These are phyloP conservation scores for Cardinalis cardinalis DNA, from an alignment of 2,113 vertebrate species.

Conservation along the genomic window DNA sequence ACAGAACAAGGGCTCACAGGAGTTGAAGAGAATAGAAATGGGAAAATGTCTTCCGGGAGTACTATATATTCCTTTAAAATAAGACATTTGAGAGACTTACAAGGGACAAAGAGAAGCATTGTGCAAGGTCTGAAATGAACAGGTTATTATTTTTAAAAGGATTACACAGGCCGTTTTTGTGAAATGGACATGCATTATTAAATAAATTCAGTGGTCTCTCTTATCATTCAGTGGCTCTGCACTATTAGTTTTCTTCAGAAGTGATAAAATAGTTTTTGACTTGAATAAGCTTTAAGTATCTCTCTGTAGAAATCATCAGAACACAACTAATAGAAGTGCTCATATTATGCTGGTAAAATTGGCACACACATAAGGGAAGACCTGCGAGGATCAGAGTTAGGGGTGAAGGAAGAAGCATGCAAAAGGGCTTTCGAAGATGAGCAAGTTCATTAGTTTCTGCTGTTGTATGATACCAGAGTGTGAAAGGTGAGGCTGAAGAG, in stretches of 20 bases:
- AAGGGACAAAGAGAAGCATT: slow-evolving; percentile 79
- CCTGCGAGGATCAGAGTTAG: not conserved
- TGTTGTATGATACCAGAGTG: not conserved
- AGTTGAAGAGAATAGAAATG: slow-evolving; percentile 85
- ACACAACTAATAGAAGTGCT: slow-evolving; percentile 44
- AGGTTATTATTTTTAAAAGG: slow-evolving; percentile 76
- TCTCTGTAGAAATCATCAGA: slow-evolving; percentile 43
- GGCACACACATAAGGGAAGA: not conserved
- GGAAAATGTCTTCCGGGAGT: slow-evolving; percentile 83
- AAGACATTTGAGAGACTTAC: slow-evolving; percentile 83
- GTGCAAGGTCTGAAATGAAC: slow-evolving; percentile 74
- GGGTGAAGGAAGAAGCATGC: slow-evolving; percentile 22
- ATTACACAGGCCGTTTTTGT: slow-evolving; percentile 66
- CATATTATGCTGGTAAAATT: slow-evolving; percentile 18
- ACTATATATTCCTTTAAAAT: slow-evolving; percentile 84
- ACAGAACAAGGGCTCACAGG: slow-evolving; percentile 83
- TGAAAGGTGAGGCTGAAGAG: slow-evolving; percentile 31
- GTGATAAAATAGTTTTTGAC: slow-evolving; percentile 55
- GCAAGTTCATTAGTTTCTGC: slow-evolving; percentile 7
- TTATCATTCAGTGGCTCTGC: slow-evolving; percentile 43
- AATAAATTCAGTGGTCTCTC: slow-evolving; percentile 60
- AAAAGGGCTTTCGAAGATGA: slow-evolving; percentile 1
- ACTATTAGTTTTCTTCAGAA: slow-evolving; percentile 62
- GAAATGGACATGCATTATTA: slow-evolving; percentile 64
- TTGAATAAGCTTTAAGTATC: slow-evolving; percentile 37